Base-by-base conservation (phyloP, 2,888 invertebrate species). In the Dasypolia templi region DNA sequence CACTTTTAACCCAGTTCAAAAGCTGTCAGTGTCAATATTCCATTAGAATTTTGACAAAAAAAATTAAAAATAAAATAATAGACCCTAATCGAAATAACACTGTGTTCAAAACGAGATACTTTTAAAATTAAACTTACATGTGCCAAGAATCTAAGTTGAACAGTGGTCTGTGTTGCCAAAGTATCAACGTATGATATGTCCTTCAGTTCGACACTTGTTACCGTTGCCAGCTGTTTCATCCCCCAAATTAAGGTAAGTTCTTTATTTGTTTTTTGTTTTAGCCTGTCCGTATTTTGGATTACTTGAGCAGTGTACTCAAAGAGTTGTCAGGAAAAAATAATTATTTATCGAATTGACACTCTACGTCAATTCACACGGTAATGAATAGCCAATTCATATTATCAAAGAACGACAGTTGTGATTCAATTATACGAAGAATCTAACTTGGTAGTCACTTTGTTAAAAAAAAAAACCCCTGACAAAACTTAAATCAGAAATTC, bases 161-260 rank as follows among this genome's bases (percentile, higher is more conserved):
- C 42, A 29, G 39, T 53, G 44, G 67, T 19, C 9, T 12, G 17
- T 14, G 77, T 29, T 82, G 80, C 82, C 80, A 80, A 82, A 65
- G 65, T 71, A 56, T 56, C 62, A 53, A 29, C 49, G 55, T 61
- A 69, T 66, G 62, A 66, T 22, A 26, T 6, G 61, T 63, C 55
- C n/a, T 70, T 44, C 55, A 55, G 49, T 44, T 64, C 55, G 49
- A 39, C 55, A 61, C 62, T 66, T 53, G 53, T 55, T 17, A 9
- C 22, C 32, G 46, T 35, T 82, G 82, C 64, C 82, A 80, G 59
- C 71, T 67, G 71, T 59, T 81, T 26, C 44, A 64, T 56, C 19
- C 55, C 26, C 51, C 19, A 64, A 80, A 81, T 69, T 61, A 65
- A 69, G 19, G 26, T 19, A 22, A 3, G n/a, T 42, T 49, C 14